These are phyloP conservation scores for Aspiorhynchus laticeps DNA, from an alignment of 2,113 vertebrate genomes.

Conservation along the genomic window DNA sequence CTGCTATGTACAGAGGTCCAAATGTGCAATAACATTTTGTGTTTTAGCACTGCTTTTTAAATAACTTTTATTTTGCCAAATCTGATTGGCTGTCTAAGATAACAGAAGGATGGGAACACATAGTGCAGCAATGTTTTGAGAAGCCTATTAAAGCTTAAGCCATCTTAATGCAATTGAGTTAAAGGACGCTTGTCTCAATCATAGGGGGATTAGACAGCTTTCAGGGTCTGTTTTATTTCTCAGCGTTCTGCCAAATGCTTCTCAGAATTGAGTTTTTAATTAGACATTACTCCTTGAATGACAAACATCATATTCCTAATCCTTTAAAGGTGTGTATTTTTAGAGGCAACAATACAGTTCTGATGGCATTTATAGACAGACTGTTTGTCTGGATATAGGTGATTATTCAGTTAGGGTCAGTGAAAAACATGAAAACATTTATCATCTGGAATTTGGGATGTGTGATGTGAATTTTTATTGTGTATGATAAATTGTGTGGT, in stretches of 20 bases:
- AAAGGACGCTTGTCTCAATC: slow-evolving; percentile 43
- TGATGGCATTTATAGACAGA: background rate
- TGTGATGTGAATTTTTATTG: background rate
- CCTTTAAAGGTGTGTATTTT: background rate
- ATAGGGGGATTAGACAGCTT: slow-evolving; percentile 40
- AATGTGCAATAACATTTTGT: background rate
- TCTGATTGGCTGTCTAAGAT: background rate
- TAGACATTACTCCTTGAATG: background rate
- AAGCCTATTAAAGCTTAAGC: slow-evolving; percentile 44
- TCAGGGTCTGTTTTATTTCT: slow-evolving; percentile 15
- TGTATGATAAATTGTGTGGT: background rate
- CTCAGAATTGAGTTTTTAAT: slow-evolving; percentile 38
- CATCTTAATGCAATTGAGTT: slow-evolving; percentile 45
- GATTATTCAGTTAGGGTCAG: background rate
- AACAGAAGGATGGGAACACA: background rate
- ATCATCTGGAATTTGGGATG: background rate
- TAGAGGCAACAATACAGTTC: background rate
- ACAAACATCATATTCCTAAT: slow-evolving; percentile 23
- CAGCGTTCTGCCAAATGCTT: slow-evolving; percentile 16
- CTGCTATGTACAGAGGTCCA: background rate
- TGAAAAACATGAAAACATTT: background rate
- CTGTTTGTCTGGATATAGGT: background rate
- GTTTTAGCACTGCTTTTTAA: background rate
- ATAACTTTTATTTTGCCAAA: background rate
- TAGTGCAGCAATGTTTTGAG: slow-evolving; percentile 6